Evolutionary conservation across 2,888 invertebrate species (phyloP).

Genomic region (Cerastis rubricosa): DNA sequence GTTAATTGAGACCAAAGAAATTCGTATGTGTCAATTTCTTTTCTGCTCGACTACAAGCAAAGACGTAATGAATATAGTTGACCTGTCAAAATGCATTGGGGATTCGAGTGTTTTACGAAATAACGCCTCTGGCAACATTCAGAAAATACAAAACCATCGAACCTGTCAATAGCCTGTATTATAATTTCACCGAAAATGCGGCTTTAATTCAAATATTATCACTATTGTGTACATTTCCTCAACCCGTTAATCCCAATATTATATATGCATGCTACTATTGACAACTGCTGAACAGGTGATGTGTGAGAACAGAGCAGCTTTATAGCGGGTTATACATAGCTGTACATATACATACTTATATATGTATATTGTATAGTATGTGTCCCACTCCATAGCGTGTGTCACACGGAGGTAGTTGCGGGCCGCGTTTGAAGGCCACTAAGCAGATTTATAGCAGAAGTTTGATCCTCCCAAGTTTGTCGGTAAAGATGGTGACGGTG

Average conservation of each 20-base stretch:
- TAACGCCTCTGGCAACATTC: background rate
- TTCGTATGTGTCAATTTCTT: background rate
- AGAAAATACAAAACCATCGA: background rate
- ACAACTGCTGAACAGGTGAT: slow-evolving; percentile 53
- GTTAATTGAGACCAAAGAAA: background rate
- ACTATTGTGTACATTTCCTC: slow-evolving; percentile 12
- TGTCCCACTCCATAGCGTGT: slow-evolving; percentile 35
- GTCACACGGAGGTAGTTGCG: slow-evolving; percentile 52
- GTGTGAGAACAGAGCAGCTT: slow-evolving; percentile 52
- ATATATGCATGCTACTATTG: slow-evolving; percentile 39
- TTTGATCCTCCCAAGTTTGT: background rate
- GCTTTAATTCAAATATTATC: slow-evolving; percentile 12
- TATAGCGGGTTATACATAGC: slow-evolving; percentile 36
- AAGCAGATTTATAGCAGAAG: slow-evolving; percentile 12
- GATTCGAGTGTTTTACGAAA: background rate
- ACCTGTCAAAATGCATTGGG: background rate
- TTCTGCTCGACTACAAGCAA: too few relatives aligned
- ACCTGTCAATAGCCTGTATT: slow-evolving; percentile 6
- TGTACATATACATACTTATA: background rate
- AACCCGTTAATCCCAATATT: slow-evolving; percentile 34
- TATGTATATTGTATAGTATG: slow-evolving; percentile 1
- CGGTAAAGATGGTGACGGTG: background rate
- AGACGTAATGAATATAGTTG: background rate
- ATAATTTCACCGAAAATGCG: slow-evolving; percentile 22
- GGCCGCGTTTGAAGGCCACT: slow-evolving; percentile 33